Base-by-base conservation (phyloP, 1,140 invertebrate genomes). In the Calosoma granatense region DNA sequence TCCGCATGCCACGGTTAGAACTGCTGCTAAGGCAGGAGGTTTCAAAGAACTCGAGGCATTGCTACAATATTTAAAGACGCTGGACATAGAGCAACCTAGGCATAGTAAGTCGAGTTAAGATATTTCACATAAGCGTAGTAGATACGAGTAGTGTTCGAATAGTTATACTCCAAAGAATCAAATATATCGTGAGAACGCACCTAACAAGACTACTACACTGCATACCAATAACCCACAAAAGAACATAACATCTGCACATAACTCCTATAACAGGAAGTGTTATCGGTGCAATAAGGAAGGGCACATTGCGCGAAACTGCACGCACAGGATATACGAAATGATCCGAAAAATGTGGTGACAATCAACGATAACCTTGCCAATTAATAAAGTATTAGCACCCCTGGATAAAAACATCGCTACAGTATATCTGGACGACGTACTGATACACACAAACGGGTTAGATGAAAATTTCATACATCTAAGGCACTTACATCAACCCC, bases 1-100 rank as follows among this genome's bases (percentile, higher is more conserved):
- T 15, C 63, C 20, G 15, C 53, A 58, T 53, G 4, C 12, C 52
- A 55, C 19, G 12, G 20, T 58, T n/a, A 20, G 47, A 51, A 20
- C 53, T n/a, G 23, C 57, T 21, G 57, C 57, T 54, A 14, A 19
- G 12, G 26, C 57, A 22, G 47, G 20, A 2, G 20, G 22, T 51
- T 55, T 12, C 41, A 47, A 47, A 17, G 20, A 22, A 17, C 21
- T 26, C 6, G 22, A 55, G 6, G 22, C 4, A 12, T 6, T 55
- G n/a, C 26, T 55, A 4, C 9, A 2, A 3, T 55, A 36, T 36
- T 19, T 55, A n/a, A 55, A 55, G 20, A 36, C 26, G n/a, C 6
- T 36, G 26, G 26, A 36, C 26, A 36, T 9, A 9, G 26, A 36
- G n/a, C n/a, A 36, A 6, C n/a, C 26, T n/a, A n/a, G n/a, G n/a